Evolutionary conservation across 2,888 invertebrate species (phyloP), one percentile per base, ranked within the genome.

Genomic region (Biston betularia): DNA sequence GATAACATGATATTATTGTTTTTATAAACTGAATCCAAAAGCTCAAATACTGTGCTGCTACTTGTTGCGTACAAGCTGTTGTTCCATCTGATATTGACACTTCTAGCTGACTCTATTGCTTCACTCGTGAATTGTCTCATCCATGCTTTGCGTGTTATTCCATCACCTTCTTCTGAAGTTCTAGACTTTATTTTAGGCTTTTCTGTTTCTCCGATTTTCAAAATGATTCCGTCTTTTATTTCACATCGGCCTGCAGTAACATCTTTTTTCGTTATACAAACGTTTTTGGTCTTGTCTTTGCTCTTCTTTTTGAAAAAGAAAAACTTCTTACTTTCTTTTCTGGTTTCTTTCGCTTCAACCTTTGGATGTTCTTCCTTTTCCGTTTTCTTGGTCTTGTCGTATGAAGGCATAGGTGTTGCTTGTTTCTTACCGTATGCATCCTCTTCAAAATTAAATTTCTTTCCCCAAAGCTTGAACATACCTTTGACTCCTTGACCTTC

Each of bases 381-480:
- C 44, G 52, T 60, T 65, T 57, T 68, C 4, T 64, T 65, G 11
- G 48, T 57, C 10, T 49, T 67, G 14, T 73, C 64, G 14, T 75
- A 75, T 34, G 78, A 73, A 46, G 74, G 68, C 53, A 72, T 73
- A 0, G 77, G 76, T 57, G 76, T 76, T 0, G 73, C 55, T 46
- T 72, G 71, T 35, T 61, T 74, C 15, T 76, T 77, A 12, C 72
- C 70, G 33, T 74, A 57, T 11, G 35, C 15, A 1, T 82, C 80
- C n/a, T 88, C 87, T 46, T 89, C 89, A 7, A 88, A 79, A 71
- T 90, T 83, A 38, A 89, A 87, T 72, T 87, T 90, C 63, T 88
- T 88, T 0, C 89, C 87, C 90, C 90, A 90, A 45, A 89, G 69
- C 68, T 89, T 89, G 63, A 91, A 90, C 89, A 89, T 90, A 2